Conservation (phyloP, 2,888 invertebrate species). For the Dicyrtoma fusca region DNA sequence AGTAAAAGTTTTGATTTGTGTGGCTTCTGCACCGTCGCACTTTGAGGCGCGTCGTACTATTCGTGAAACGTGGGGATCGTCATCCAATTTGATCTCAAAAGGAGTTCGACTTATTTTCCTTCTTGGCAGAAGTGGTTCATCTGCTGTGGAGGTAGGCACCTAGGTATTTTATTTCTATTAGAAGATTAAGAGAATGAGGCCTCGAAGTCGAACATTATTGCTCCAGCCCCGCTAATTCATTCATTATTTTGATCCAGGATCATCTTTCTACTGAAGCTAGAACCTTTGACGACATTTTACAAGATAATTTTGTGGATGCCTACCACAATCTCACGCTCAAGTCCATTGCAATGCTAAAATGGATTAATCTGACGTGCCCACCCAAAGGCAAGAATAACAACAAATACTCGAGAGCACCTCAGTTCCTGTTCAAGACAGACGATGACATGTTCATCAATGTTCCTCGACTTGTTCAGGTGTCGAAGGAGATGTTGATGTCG, state of each 20-base stretch:
- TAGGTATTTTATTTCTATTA: too few species aligned
- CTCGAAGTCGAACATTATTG: too few species aligned
- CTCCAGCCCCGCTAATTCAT: too few species aligned
- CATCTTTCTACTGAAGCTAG: slow-evolving; percentile 70
- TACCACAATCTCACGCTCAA: slow-evolving; percentile 86
- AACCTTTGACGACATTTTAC: slow-evolving; percentile 75
- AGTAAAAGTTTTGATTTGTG: slow-evolving; percentile 51
- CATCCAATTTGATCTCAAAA: slow-evolving; percentile 60
- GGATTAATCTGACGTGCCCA: slow-evolving; percentile 72
- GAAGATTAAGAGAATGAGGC: too few species aligned
- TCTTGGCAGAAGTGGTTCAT: slow-evolving; percentile 66
- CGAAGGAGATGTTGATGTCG: slow-evolving; percentile 49
- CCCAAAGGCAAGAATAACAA: slow-evolving; percentile 49
- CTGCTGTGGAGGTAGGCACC: slow-evolving; percentile 62
- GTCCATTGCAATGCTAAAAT: slow-evolving; percentile 81
- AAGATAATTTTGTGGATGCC: slow-evolving; percentile 80
- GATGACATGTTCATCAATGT: slow-evolving; percentile 86
- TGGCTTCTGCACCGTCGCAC: slow-evolving; percentile 50
- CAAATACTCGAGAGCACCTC: slow-evolving; percentile 61
- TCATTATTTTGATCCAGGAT: too few species aligned
- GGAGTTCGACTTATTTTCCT: slow-evolving; percentile 64
- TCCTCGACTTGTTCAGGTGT: slow-evolving; percentile 59
- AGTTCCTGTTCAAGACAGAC: slow-evolving; percentile 80
- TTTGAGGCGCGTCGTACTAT: slow-evolving; percentile 65
- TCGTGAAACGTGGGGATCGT: slow-evolving; percentile 70